Base-by-base conservation (phyloP, 37 sponge, comb jelly and placozoan genomes). In the Cladorhizidae sp. region DNA sequence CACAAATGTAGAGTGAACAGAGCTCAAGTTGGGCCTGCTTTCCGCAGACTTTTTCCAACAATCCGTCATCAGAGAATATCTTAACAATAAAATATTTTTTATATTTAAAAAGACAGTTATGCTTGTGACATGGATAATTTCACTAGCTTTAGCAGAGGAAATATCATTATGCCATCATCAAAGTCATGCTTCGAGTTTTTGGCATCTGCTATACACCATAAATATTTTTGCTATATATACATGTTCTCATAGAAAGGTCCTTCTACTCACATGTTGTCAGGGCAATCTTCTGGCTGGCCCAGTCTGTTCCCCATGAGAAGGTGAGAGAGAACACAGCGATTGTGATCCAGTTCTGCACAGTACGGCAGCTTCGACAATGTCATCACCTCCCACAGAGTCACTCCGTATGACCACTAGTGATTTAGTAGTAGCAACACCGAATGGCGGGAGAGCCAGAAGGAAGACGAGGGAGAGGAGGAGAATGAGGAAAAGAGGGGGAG, bases 381-480 rank as follows among this genome's bases (percentile, higher is more conserved):
- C 68, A 92, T 37, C 20, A 87, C 58, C 67, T 92, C 92, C 88
- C 88, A 83, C 67, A 83, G 15, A 63, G 84, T 83, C 43, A 92
- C 83, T 18, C 81, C 92, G 80, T 72, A 92, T 0, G 92, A 87
- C 92, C 92, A 92, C 92, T 92, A 59, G 12, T 26, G 12, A 5
- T 17, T 18, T 17, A 59, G 12, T 18, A 59, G 12, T 26, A 59
- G 12, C 18, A 59, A 59, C 61, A 59, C 8, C 49, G 9, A 45
- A 45, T 9, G 9, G 9, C 49, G 9, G 8, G 49, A 45, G 5
- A 45, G 9, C 5, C 49, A 45, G 8, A 45, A 12, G 49, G 9
- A 12, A 12, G 49, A 9, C 8, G 9, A 45, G 9, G 49, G 9
- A 39, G 70, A 17, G 40, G 23, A 33, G 11, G 37, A 69, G 70